Conservation (phyloP, 2,113 vertebrate species). For the Puffinus mauretanicus region DNA sequence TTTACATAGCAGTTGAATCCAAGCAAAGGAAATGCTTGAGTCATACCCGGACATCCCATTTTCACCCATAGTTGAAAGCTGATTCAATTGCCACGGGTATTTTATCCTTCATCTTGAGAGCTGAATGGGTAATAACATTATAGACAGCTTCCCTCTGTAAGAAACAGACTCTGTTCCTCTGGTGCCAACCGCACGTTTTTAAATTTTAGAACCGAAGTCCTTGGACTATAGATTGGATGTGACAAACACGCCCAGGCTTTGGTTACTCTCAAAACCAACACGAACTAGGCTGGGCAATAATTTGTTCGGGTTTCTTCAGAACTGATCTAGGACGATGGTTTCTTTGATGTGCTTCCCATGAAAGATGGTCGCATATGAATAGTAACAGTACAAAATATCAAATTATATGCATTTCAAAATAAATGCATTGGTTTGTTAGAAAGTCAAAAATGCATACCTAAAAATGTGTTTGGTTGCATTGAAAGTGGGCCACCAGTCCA, state of each 20-base stretch:
- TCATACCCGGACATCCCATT: background rate
- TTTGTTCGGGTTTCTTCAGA: constrained; percentile 23
- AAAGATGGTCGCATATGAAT: constrained; percentile 59
- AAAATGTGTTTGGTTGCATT: constrained; percentile 66
- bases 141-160: background rate
- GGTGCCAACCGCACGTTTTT: background rate
- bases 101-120: background rate
- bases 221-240: constrained; percentile 71
- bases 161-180: background rate
- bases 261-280: constrained; percentile 76
- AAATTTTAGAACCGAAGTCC: constrained; percentile 45
- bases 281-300: constrained; percentile 19
- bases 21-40: background rate
- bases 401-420: constrained; percentile 60
- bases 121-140: background rate
- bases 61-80: background rate
- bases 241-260: constrained; percentile 77
- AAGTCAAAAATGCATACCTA: constrained; percentile 61
- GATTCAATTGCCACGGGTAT: background rate
- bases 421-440: constrained; percentile 59
- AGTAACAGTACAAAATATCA: constrained; percentile 54
- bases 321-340: constrained; percentile 13
- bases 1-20: background rate
- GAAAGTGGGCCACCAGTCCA: constrained; percentile 58
- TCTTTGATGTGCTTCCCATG: constrained; percentile 54